phyloP scores from a whole-genome alignment of 2,888 invertebrate species.

The Lottia scabra region DNA sequence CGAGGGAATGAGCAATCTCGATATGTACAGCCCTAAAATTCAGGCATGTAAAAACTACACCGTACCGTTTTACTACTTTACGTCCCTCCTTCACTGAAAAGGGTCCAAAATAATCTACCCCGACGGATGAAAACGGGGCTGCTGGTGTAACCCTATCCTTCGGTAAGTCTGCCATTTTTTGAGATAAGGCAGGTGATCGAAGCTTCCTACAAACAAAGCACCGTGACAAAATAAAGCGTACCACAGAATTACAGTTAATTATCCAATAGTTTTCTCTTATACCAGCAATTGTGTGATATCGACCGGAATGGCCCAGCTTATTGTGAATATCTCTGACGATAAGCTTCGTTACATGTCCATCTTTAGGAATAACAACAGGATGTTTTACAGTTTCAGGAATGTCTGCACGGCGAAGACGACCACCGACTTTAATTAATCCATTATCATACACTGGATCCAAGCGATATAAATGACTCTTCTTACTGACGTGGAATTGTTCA shows the following conservation, averaged over 20 bases:
- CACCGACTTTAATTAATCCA: neutral
- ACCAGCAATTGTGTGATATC: neutral
- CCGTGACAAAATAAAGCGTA: too few species aligned
- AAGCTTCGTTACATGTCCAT: slow-evolving; percentile 1
- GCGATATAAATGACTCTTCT: neutral
- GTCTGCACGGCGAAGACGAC: neutral
- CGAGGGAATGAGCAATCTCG: slow-evolving; percentile 16
- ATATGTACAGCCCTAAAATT: slow-evolving; percentile 7
- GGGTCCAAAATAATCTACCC: slow-evolving; percentile 24
- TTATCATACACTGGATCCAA: neutral
- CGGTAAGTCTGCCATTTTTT: slow-evolving; percentile 20
- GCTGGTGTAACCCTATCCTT: slow-evolving; percentile 13
- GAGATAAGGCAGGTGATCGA: neutral
- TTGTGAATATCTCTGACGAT: slow-evolving; percentile 7
- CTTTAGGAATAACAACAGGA: slow-evolving; percentile 10
- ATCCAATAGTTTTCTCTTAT: slow-evolving; percentile 16
- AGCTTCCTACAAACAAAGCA: too few species aligned
- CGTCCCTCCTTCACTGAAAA: slow-evolving; percentile 20
- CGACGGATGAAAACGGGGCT: slow-evolving; percentile 23
- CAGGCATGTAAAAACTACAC: slow-evolving; percentile 25
- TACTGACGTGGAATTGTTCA: neutral
- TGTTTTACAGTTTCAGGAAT: slow-evolving; percentile 5
- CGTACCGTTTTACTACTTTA: slow-evolving; percentile 16
- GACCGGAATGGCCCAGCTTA: neutral
- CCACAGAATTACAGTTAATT: neutral